Conservation (phyloP, 2,113 vertebrate genomes). For the Choloepus hoffmanni region DNA sequence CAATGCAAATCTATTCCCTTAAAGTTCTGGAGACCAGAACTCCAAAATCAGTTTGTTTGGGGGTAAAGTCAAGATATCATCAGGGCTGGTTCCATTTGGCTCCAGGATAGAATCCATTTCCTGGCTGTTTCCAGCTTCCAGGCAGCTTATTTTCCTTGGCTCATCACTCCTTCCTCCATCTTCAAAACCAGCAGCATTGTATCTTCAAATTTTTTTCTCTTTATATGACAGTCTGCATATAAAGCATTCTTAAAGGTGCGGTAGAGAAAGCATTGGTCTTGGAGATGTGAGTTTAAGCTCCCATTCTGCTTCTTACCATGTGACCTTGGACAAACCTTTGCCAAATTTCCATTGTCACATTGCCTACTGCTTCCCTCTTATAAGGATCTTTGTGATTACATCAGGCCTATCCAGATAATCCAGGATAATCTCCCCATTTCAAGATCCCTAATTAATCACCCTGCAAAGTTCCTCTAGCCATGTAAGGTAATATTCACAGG, state of each 20-base stretch:
- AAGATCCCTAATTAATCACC: too few species aligned
- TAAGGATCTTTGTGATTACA: not conserved
- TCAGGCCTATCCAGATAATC: too few species aligned
- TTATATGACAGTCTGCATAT: not conserved
- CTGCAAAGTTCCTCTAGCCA: too few species aligned
- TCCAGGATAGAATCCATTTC: not conserved
- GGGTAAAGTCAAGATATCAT: not conserved
- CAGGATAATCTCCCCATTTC: not conserved
- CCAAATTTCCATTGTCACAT: not conserved
- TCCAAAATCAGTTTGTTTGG: not conserved
- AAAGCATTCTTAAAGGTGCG: not conserved
- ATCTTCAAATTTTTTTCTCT: not conserved
- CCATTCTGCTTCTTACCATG: not conserved
- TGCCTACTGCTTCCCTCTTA: not conserved
- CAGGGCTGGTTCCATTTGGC: not conserved
- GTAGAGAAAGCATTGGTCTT: not conserved
- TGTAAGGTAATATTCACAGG: too few species aligned
- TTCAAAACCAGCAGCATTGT: not conserved
- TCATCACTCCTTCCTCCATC: not conserved
- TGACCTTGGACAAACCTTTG: constrained; percentile 49
- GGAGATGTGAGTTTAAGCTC: not conserved
- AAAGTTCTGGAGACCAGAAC: not conserved
- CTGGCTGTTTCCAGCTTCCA: not conserved
- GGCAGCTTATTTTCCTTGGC: not conserved
- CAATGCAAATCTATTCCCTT: not conserved